Base-by-base conservation (phyloP, 2,888 invertebrate species). In the Rotaria socialis region DNA sequence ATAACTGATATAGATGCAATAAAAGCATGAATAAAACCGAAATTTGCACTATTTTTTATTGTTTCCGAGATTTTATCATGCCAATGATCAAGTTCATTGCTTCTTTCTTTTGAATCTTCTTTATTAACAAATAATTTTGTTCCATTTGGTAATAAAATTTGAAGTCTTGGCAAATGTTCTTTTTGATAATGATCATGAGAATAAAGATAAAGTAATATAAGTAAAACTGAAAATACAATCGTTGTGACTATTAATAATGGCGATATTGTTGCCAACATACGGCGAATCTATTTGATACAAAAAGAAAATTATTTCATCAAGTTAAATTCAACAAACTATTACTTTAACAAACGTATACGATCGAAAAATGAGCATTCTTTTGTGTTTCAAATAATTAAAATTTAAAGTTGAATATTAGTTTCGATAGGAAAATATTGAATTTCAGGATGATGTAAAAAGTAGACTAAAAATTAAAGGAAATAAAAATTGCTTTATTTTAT, bases 1-100 rank as follows among this genome's bases (percentile, higher is more conserved):
- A 99, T 98, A 88, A 99, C 96, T 85, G 96, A 96, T 87, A 98
- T 93, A 0, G 97, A 95, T 67, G 97, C 97, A 86, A 97, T 92
- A 91, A 99, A 97, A 22, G 95, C 97, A 92, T 97, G 96, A 89
- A 95, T 92, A 91, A 98, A 97, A 87, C 95, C 95, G 85, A 80
- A 58, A 41, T 55, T 80, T 75, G 86, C 80, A 47, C 80, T 43
- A 14, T 80, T n/a, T 47, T 80, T 22, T 80, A 80, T 7, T 80
- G 19, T 43, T 47, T 80, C 80, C 11, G 47, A 22, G 2, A 80
- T 43, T 80, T 80, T 80, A 80, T 80, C 80, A 80, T 80, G 80
- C 80, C 80, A 80, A 47, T 80, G 80, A 47, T 80, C 47, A 47
- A 47, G n/a, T 47, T 47, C 47, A 19, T 7, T 67, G 2, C 11